Conservation (phyloP, 2,113 vertebrate species). For the Climacteris rufus region DNA sequence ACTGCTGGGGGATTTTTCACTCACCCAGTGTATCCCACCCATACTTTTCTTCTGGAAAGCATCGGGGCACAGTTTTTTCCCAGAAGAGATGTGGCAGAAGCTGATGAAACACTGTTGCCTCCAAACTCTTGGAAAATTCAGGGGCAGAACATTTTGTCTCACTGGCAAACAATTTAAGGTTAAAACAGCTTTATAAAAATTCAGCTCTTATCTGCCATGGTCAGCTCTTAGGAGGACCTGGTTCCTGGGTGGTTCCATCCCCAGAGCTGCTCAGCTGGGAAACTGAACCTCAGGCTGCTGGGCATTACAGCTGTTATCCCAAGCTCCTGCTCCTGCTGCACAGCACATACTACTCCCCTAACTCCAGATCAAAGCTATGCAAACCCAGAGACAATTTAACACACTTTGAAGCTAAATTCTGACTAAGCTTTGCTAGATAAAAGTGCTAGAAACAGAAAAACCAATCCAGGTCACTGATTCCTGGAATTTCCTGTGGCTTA, state of each 20-base stretch:
- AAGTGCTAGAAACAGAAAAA: neutral
- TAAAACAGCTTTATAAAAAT: neutral
- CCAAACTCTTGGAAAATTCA: neutral
- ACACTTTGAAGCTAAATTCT: neutral
- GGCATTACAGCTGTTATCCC: neutral
- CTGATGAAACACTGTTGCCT: neutral
- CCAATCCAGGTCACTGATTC: neutral
- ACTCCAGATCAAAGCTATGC: neutral
- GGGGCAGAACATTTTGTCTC: neutral
- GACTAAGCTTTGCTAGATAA: neutral
- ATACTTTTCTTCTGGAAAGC: neutral
- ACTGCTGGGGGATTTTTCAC: neutral
- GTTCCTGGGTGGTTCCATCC: neutral
- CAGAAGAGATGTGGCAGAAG: neutral
- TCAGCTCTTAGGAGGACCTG: neutral
- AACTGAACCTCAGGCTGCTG: neutral
- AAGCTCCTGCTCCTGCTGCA: neutral
- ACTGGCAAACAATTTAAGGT: neutral
- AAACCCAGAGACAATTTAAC: neutral
- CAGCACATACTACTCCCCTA: neutral
- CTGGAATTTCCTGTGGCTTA: neutral
- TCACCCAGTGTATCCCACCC: neutral
- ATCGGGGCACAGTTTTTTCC: neutral
- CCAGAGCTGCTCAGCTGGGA: neutral
- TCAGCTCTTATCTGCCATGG: neutral